A percentile compares a stretch with the other conserved stretches of the same genome.
Evolutionary conservation across 2,797 vertebrate genomes (phyloP).

Genomic region (Moxostoma hubbsi): DNA sequence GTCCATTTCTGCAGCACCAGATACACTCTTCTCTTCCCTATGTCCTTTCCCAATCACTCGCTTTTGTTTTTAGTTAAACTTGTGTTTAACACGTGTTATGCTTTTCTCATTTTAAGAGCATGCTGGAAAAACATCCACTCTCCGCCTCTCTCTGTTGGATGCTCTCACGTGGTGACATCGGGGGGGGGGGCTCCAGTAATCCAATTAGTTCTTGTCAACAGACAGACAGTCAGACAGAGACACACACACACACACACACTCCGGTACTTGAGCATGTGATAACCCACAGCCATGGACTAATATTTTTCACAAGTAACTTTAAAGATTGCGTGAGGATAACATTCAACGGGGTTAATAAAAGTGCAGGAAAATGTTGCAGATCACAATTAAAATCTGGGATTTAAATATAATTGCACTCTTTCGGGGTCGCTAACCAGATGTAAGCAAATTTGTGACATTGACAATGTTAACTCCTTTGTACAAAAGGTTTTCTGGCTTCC

Average conservation of each 20-base stretch:
- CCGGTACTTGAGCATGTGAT: neutral
- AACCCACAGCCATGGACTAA: neutral
- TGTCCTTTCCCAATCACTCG: conserved; percentile 1
- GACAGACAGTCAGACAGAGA: conserved; percentile 34
- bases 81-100: too few relatives aligned
- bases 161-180: conserved; percentile 27
- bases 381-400: too few relatives aligned
- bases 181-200: conserved; percentile 17
- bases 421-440: too few relatives aligned
- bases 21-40: conserved; percentile 1
- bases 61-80: neutral
- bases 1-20: conserved; percentile 44
- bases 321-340: too few relatives aligned
- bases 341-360: too few relatives aligned
- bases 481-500: too few relatives aligned
- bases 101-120: conserved; percentile 3
- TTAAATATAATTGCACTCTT: too few relatives aligned
- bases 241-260: neutral
- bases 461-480: too few relatives aligned
- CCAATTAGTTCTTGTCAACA: conserved; percentile 46
- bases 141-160: conserved; percentile 12
- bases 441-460: too few relatives aligned
- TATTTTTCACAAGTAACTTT: neutral
- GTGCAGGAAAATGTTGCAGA: too few relatives aligned
- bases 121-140: conserved; percentile 25